phyloP scores from a whole-genome alignment of 2,888 invertebrate species.

The Spodoptera exigua region DNA sequence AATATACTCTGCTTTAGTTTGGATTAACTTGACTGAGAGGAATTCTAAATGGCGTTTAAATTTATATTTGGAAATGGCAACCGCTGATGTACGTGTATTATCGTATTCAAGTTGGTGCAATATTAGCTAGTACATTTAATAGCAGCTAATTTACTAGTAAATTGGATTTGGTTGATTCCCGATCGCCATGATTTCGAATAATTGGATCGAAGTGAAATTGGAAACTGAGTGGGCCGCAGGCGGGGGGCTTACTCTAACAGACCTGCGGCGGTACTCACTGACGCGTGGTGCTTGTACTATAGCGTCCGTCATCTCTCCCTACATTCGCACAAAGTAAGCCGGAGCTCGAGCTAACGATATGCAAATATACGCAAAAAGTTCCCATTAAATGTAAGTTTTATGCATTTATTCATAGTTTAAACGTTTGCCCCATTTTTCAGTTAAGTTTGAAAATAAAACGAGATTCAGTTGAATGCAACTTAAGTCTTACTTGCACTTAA shows the following conservation, averaged over 20 bases:
- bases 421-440: neutral
- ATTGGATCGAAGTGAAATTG: slow-evolving; percentile 34
- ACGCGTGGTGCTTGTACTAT: neutral
- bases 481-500: slow-evolving; percentile 24
- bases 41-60: neutral
- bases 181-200: slow-evolving; percentile 24
- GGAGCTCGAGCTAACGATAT: too few species aligned
- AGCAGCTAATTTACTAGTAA: slow-evolving; percentile 16
- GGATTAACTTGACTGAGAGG: slow-evolving; percentile 16
- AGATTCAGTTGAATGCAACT: neutral
- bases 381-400: too few species aligned
- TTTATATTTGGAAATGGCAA: neutral
- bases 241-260: neutral
- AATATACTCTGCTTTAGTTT: neutral
- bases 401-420: too few species aligned
- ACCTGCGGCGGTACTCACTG: neutral
- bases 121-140: slow-evolving; percentile 13
- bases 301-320: too few species aligned
- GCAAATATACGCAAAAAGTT: too few species aligned
- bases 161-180: slow-evolving; percentile 4
- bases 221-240: slow-evolving; percentile 1
- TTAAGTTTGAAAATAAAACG: slow-evolving; percentile 4
- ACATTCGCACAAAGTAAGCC: too few species aligned
- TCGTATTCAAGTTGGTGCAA: slow-evolving; percentile 13
- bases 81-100: slow-evolving; percentile 4